phyloP scores from a whole-genome alignment of 2,888 invertebrate species.

The Hydropsyche betteni region DNA sequence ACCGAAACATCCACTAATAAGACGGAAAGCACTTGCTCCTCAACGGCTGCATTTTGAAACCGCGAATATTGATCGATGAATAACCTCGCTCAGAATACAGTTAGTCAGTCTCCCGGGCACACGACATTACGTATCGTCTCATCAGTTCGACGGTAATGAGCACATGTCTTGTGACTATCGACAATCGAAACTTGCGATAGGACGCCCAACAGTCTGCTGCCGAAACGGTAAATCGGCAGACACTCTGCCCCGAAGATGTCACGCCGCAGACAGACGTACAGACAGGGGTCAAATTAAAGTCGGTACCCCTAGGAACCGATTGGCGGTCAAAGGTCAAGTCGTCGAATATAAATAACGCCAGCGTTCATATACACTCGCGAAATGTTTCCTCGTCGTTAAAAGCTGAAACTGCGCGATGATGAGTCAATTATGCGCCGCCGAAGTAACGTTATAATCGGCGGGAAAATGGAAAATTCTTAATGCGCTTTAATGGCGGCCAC shows the following conservation, averaged over 20 bases:
- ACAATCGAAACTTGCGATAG: background rate
- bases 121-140: background rate
- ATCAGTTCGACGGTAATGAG: constrained; percentile 10
- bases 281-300: background rate
- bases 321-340: background rate
- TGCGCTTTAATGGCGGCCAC: too few species aligned
- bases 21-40: constrained; percentile 1
- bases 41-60: constrained; percentile 16
- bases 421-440: too few species aligned
- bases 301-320: too few species aligned
- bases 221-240: background rate
- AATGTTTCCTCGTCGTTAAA: too few species aligned
- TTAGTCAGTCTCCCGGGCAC: background rate
- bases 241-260: background rate
- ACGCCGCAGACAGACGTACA: background rate
- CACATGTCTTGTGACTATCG: constrained; percentile 14
- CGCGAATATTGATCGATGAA: constrained; percentile 31
- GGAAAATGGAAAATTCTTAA: too few species aligned
- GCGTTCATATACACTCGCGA: too few species aligned
- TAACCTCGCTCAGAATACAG: constrained; percentile 15
- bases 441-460: too few species aligned
- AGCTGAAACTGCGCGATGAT: too few species aligned
- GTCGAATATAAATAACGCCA: background rate
- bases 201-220: background rate
- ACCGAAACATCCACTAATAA: constrained; percentile 4